A percentile compares a stretch with the other conserved stretches of the same genome.
These are phyloP conservation scores for Champsocephalus esox DNA, from an alignment of 2,797 vertebrate species.

Conservation along the genomic window DNA sequence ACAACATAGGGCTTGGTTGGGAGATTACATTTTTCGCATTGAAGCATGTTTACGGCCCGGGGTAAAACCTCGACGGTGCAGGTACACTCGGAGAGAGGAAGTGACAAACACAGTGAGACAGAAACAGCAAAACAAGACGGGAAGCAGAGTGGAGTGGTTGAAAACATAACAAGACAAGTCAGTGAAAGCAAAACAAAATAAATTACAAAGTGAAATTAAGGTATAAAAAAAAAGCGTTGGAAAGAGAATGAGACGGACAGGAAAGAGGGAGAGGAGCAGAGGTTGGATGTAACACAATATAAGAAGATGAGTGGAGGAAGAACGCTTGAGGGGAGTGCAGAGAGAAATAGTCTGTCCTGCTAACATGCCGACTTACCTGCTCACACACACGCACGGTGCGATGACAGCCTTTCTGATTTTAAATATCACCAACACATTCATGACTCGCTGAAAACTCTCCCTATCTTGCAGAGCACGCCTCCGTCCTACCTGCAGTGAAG, in stretches of 20 bases:
- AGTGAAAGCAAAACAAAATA: slow-evolving; percentile 10
- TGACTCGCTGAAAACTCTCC: slow-evolving; percentile 42
- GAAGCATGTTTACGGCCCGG: slow-evolving; percentile 25
- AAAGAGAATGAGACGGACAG: slow-evolving; percentile 45
- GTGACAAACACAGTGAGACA: slow-evolving; percentile 12
- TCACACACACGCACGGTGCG: neutral
- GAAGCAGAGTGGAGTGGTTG: slow-evolving; percentile 16
- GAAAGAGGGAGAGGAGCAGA: slow-evolving; percentile 47
- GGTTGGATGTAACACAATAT: slow-evolving; percentile 61
- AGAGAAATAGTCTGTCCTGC: slow-evolving; percentile 58
- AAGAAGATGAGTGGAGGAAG: slow-evolving; percentile 68
- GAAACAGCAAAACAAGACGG: slow-evolving; percentile 12
- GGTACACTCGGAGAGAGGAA: slow-evolving; percentile 14
- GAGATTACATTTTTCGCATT: slow-evolving; percentile 23
- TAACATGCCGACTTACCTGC: slow-evolving; percentile 64
- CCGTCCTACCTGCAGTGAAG: slow-evolving; percentile 58
- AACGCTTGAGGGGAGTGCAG: slow-evolving; percentile 54
- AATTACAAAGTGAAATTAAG: slow-evolving; percentile 33
- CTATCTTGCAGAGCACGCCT: slow-evolving; percentile 45
- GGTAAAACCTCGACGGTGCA: slow-evolving; percentile 17
- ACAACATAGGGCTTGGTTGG: slow-evolving; percentile 52
- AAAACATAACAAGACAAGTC: slow-evolving; percentile 45
- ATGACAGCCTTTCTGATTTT: slow-evolving; percentile 61
- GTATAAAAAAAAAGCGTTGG: slow-evolving; percentile 14
- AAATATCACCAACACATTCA: slow-evolving; percentile 68